Base-by-base conservation (phyloP, 2,113 vertebrate species). In the Sakesphorus luctuosus region DNA sequence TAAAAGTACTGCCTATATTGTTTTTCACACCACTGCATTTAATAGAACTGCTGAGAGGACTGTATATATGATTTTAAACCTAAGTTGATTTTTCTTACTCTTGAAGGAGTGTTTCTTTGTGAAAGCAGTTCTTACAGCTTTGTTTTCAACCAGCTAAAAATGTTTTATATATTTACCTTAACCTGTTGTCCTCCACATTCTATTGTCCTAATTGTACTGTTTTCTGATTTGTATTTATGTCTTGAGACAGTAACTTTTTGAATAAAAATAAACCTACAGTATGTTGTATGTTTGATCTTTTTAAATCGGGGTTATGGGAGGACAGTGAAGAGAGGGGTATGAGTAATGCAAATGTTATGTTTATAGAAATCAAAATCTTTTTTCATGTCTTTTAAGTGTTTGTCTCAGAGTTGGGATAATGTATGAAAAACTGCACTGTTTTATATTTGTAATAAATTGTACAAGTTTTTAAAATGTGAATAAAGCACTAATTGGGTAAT, bases 191-290 rank as follows among this genome's bases (percentile, higher is more conserved):
- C 99, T 99, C 98, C 98, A 99, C 98, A 99, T 98, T 99, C 98
- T 99, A 98, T 99, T 99, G 98, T 99, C 98, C 99, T 99, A 98
- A 98, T 98, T 99, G 98, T 99, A 98, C 98, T 99, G 98, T 99
- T 99, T 98, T 99, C 99, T 99, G 99, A 99, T 99, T 99, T 99
- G 99, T 99, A 99, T 99, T 99, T 99, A 98, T 98, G 99, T 99
- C 99, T 99, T 99, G 99, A 99, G 99, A 99, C 99, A 99, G 99
- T 99, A 99, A 99, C 99, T 99, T 99, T 99, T 99, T 99, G 98
- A 99, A 99, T 99, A 99, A 99, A 99, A 99, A 99, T 99, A 99
- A 99, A 99, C 98, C 99, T 99, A 98, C 98, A 98, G 97, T 98
- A 98, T 98, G 97, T 98, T 98, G 97, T 98, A 98, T 98, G 98